These are phyloP conservation scores for Saimiri boliviensis DNA, from an alignment of 2,113 vertebrate genomes.

Conservation along the genomic window DNA sequence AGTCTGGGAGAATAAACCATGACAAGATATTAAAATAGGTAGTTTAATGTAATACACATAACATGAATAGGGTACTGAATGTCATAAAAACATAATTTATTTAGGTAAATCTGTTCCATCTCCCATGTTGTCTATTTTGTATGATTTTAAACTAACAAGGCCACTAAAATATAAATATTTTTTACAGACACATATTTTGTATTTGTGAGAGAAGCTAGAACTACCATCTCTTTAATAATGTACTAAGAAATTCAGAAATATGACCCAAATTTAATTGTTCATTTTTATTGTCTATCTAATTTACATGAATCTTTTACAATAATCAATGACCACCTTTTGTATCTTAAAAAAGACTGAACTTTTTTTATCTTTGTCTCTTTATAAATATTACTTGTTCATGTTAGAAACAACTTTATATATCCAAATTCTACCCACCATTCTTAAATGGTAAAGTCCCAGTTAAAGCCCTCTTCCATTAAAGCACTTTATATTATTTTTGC, in stretches of 20 bases:
- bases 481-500: neutral
- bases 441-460: neutral
- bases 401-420: neutral
- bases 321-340: neutral
- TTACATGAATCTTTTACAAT: neutral
- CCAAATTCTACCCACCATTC: neutral
- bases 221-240: neutral
- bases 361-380: neutral
- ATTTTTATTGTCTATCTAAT: neutral
- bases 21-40: neutral
- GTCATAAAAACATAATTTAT: neutral
- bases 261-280: neutral
- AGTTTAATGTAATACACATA: neutral
- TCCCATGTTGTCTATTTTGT: neutral
- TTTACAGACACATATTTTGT: neutral
- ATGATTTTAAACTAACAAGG: neutral
- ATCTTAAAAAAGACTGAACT: neutral
- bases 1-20: neutral
- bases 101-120: neutral
- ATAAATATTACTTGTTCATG: neutral
- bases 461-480: neutral
- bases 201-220: neutral
- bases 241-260: neutral
- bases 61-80: neutral
- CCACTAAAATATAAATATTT: neutral